These are phyloP conservation scores for Euplagia quadripunctaria DNA, from an alignment of 2,888 invertebrate species.

Conservation along the genomic window DNA sequence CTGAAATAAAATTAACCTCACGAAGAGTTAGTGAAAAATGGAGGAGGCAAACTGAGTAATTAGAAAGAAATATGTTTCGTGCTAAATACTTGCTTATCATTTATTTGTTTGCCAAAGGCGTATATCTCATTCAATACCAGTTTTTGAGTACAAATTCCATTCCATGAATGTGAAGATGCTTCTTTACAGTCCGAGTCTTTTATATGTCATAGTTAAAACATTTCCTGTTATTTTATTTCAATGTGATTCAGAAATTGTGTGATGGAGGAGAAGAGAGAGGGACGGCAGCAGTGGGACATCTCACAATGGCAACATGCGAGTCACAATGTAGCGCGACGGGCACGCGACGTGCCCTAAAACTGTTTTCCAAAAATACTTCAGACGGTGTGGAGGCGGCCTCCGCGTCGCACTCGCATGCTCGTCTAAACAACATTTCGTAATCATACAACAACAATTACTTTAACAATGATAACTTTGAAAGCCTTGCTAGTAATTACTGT, in stretches of 20 bases:
- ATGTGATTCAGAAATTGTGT: conserved; percentile 22
- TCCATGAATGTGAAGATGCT: not conserved
- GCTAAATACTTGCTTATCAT: no score
- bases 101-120: not conserved
- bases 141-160: not conserved
- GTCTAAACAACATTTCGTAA: conserved; percentile 55
- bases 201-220: conserved; percentile 22
- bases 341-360: conserved; percentile 80
- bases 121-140: not conserved
- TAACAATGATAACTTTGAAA: conserved; percentile 50
- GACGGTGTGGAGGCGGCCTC: conserved; percentile 70
- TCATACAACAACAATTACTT: conserved; percentile 54
- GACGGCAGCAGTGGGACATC: conserved; percentile 7
- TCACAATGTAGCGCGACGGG: conserved; percentile 42
- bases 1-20: conserved; percentile 61
- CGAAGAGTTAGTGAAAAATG: conserved; percentile 44
- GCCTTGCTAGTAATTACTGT: conserved; percentile 52
- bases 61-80: not conserved
- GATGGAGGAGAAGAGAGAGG: not conserved
- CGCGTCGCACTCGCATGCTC: conserved; percentile 68
- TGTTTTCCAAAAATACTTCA: conserved; percentile 85
- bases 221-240: conserved; percentile 26
- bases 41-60: conserved; percentile 42
- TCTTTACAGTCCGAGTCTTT: no score
- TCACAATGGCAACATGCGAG: conserved; percentile 35